A percentile compares a stretch with the other conserved stretches of the same genome.
phyloP scores from a whole-genome alignment of 1,140 invertebrate species.

The Drosophila oshimai region DNA sequence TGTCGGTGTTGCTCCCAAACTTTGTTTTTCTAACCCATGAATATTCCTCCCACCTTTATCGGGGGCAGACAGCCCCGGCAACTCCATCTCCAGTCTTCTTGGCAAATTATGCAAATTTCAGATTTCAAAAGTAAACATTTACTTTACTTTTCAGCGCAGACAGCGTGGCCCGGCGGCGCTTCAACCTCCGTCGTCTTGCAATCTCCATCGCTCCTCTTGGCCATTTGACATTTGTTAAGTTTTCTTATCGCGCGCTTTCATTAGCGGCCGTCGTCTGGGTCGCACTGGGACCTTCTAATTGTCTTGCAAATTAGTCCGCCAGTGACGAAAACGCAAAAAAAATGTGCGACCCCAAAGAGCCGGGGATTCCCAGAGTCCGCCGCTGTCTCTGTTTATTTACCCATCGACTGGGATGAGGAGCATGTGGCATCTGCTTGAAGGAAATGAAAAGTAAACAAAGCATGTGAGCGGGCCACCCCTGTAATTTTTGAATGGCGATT shows the following conservation, averaged over 20 bases:
- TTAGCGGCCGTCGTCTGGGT: conserved; percentile 60
- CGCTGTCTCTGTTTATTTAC: conserved; percentile 56
- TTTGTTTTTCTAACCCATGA: conserved; percentile 42
- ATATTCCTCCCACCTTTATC: conserved; percentile 66
- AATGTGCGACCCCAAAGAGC: conserved; percentile 39
- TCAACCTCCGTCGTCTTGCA: not conserved
- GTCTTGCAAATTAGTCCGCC: conserved; percentile 77
- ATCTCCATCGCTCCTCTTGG: conserved; percentile 12
- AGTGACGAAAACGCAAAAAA: conserved; percentile 34
- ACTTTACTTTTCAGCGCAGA: conserved; percentile 78
- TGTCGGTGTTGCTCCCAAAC: conserved; percentile 7
- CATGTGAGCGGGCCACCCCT: conserved; percentile 23
- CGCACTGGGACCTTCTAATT: conserved; percentile 72
- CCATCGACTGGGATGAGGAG: conserved; percentile 30
- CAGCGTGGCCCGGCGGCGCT: conserved; percentile 30
- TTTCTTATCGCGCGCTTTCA: conserved; percentile 76
- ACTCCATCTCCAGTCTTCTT: conserved; percentile 17
- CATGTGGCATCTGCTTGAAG: conserved; percentile 66
- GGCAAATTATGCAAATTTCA: conserved; percentile 81
- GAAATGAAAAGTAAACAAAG: conserved; percentile 78
- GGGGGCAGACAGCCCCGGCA: conserved; percentile 19
- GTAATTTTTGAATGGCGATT: conserved; percentile 60
- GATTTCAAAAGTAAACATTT: conserved; percentile 81
- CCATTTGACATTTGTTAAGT: conserved; percentile 68
- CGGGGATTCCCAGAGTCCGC: conserved; percentile 17